Evolutionary conservation across 92 coral and sea anemone species (phyloP).

Genomic region (Parazoanthus swiftii): DNA sequence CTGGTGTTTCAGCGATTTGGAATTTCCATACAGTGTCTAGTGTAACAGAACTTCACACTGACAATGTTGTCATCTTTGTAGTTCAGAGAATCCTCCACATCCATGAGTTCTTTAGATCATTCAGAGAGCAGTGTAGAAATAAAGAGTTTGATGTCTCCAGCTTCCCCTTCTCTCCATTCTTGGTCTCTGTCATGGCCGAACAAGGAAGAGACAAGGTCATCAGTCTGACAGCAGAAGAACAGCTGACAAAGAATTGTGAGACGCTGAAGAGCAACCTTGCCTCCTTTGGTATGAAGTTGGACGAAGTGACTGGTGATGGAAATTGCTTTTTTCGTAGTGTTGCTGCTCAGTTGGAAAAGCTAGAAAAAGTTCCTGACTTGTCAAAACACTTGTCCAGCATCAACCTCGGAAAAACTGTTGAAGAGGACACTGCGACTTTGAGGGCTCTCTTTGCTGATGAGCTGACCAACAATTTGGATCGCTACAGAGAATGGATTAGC

Average conservation of each 20-base stretch:
- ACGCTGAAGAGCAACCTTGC: constrained; percentile 55
- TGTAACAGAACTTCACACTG: constrained; percentile 52
- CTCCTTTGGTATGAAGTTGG: constrained; percentile 56
- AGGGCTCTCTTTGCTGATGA: constrained; percentile 58
- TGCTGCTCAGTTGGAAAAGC: constrained; percentile 47
- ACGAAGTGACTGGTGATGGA: constrained; percentile 57
- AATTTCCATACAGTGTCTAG: constrained; percentile 42
- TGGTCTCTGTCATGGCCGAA: constrained; percentile 45
- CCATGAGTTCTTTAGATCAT: constrained; percentile 58
- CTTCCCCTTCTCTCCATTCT: constrained; percentile 32
- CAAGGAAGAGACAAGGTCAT: constrained; percentile 36
- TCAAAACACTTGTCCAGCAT: constrained; percentile 30
- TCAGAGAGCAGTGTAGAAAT: constrained; percentile 56
- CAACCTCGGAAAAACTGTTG: constrained; percentile 51
- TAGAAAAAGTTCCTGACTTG: constrained; percentile 37
- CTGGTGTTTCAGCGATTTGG: neutral
- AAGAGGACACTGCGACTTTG: constrained; percentile 53
- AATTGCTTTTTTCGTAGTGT: constrained; percentile 64
- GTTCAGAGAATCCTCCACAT: constrained; percentile 69
- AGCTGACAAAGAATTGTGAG: constrained; percentile 34
- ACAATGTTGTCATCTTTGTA: constrained; percentile 49
- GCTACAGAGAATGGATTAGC: constrained; percentile 72
- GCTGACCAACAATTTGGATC: constrained; percentile 55
- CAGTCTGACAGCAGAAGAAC: constrained; percentile 31
- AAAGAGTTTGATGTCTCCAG: constrained; percentile 59